These are phyloP conservation scores for Leiothrix lutea DNA, from an alignment of 2,113 vertebrate species.

Conservation along the genomic window DNA sequence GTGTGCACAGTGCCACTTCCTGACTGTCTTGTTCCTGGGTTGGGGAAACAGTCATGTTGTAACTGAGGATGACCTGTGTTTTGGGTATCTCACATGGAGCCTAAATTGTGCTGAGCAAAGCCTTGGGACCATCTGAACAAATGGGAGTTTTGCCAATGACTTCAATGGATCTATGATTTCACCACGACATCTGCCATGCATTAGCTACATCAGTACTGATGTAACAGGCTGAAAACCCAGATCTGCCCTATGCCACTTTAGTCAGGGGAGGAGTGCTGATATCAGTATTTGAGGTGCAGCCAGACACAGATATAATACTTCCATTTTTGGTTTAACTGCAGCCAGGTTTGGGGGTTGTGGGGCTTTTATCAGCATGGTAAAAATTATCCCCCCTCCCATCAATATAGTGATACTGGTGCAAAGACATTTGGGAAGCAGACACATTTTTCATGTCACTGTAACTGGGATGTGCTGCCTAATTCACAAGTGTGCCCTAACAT, in stretches of 20 bases:
- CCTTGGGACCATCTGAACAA: not conserved
- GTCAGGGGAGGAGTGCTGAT: not conserved
- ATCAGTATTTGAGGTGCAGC: not conserved
- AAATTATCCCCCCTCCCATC: not conserved
- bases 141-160: not conserved
- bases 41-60: not conserved
- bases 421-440: not conserved
- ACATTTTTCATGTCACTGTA: not conserved
- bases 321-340: not conserved
- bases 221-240: constrained; percentile 27
- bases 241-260: not conserved
- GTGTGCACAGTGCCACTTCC: not conserved
- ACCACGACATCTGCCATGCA: not conserved
- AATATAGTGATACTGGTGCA: not conserved
- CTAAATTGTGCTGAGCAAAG: constrained; percentile 1
- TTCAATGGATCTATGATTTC: constrained; percentile 40
- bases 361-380: not conserved
- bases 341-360: not conserved
- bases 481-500: not conserved
- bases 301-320: not conserved
- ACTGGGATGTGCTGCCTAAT: not conserved
- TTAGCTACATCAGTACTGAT: constrained; percentile 13
- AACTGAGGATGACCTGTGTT: not conserved
- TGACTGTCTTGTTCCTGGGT: not conserved
- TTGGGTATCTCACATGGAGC: not conserved